Conservation (phyloP, 2,888 invertebrate genomes). For the Drosophila prostipennis region DNA sequence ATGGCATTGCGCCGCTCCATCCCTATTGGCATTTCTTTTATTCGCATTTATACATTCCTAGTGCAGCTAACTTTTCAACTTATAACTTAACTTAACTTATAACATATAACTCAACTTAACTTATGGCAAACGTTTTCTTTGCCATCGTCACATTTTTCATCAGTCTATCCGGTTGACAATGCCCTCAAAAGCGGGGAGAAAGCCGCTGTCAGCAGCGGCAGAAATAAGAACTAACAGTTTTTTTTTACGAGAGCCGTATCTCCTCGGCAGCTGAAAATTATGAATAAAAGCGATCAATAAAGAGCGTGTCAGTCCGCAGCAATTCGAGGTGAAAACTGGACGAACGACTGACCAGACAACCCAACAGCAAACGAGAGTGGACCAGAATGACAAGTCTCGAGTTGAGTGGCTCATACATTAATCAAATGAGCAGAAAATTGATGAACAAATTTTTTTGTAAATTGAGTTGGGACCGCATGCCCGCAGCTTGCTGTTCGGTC, state of each 20-base stretch:
- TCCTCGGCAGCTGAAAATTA: slow-evolving; percentile 57
- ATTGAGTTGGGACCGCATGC: slow-evolving; percentile 50
- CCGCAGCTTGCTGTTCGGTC: slow-evolving; percentile 7
- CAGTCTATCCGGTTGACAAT: slow-evolving; percentile 59
- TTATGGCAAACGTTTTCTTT: background rate
- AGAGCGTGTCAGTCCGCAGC: slow-evolving; percentile 25
- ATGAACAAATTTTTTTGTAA: slow-evolving; percentile 57
- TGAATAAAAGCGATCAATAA: slow-evolving; percentile 57
- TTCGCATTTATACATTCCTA: too few species aligned
- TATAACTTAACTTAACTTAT: too few species aligned
- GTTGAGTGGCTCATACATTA: slow-evolving; percentile 49
- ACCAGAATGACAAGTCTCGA: slow-evolving; percentile 26
- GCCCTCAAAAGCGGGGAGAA: slow-evolving; percentile 54
- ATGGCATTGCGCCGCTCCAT: too few species aligned
- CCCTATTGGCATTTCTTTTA: too few species aligned
- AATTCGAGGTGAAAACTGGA: slow-evolving; percentile 58
- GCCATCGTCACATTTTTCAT: slow-evolving; percentile 19
- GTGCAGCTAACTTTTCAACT: too few species aligned
- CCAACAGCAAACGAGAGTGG: slow-evolving; percentile 40
- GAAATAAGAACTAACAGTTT: slow-evolving; percentile 74
- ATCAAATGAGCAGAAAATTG: slow-evolving; percentile 64
- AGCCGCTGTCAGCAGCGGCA: slow-evolving; percentile 47
- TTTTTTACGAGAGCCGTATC: slow-evolving; percentile 56
- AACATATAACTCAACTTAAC: too few species aligned
- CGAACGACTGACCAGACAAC: slow-evolving; percentile 4